Evolutionary conservation across 2,888 invertebrate species (phyloP).

Genomic region (Trachelus troglodyta): DNA sequence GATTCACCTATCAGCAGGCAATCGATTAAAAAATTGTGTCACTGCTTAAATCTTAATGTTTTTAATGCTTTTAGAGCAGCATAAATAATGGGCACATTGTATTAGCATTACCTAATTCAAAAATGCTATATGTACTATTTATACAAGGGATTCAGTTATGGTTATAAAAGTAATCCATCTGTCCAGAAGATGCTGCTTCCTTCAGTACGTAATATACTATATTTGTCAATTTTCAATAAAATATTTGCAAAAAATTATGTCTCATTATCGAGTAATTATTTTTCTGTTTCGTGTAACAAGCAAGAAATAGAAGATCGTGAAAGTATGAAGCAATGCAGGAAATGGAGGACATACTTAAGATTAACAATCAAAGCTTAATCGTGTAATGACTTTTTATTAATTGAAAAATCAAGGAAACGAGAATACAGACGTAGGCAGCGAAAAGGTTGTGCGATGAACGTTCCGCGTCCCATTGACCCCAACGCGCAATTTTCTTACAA

Average conservation of each 20-base stretch:
- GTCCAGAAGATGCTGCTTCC: background rate
- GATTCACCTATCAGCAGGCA: background rate
- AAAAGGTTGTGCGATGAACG: slow-evolving; percentile 18
- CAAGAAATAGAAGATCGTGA: background rate
- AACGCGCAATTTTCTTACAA: slow-evolving; percentile 21
- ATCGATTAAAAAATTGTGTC: background rate
- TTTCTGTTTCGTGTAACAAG: background rate
- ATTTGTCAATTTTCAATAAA: background rate
- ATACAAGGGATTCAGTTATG: background rate
- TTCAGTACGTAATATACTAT: background rate
- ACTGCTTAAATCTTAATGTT: background rate
- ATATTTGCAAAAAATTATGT: background rate
- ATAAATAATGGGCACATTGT: background rate
- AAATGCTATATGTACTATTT: background rate
- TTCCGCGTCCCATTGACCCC: slow-evolving; percentile 16
- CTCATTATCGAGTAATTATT: background rate
- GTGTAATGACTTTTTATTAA: slow-evolving; percentile 51
- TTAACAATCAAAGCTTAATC: slow-evolving; percentile 3
- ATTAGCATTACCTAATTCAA: background rate
- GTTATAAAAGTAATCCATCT: background rate
- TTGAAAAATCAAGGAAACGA: slow-evolving; percentile 45
- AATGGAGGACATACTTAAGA: background rate
- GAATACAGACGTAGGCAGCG: slow-evolving; percentile 43
- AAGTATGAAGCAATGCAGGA: background rate
- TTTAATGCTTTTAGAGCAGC: background rate